A percentile compares a stretch with the other conserved stretches of the same genome.
Evolutionary conservation across 1,140 invertebrate species (phyloP).

Genomic region (Oryctes rhinoceros): DNA sequence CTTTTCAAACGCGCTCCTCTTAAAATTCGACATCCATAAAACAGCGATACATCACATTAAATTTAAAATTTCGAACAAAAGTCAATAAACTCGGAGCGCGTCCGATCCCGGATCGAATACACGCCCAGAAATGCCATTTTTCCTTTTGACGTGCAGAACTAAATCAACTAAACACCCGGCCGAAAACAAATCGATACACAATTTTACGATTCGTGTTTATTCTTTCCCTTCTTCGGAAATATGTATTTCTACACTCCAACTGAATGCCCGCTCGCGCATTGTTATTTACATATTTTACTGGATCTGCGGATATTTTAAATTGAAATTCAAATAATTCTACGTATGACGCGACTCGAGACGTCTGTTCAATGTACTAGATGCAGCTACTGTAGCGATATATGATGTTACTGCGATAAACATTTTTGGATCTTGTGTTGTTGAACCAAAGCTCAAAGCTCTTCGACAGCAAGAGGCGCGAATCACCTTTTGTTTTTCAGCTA

Average conservation of each 20-base stretch:
- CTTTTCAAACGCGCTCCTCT: conserved; percentile 19
- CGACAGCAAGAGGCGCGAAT: too few relatives aligned
- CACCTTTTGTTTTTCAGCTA: too few relatives aligned
- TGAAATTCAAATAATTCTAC: too few relatives aligned
- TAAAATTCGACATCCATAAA: conserved; percentile 36
- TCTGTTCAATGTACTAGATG: too few relatives aligned
- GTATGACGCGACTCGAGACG: too few relatives aligned
- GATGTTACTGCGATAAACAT: too few relatives aligned
- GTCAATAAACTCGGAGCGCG: conserved; percentile 14
- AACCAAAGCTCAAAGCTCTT: too few relatives aligned
- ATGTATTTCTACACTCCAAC: neutral
- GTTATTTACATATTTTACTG: too few relatives aligned
- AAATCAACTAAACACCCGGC: neutral
- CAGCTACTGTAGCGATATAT: too few relatives aligned
- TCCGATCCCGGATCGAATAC: neutral
- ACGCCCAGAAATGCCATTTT: conserved; percentile 3
- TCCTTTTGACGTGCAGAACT: conserved; percentile 9
- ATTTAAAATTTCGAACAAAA: conserved; percentile 29
- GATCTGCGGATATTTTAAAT: too few relatives aligned
- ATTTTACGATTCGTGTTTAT: neutral
- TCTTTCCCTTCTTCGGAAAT: neutral
- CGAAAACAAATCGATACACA: neutral
- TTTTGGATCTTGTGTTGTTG: too few relatives aligned
- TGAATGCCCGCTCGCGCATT: too few relatives aligned
- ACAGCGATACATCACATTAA: conserved; percentile 32